A percentile compares a stretch with the other conserved stretches of the same genome.
Conservation (phyloP, 1,140 invertebrate species). For the Drosophila murphyi region DNA sequence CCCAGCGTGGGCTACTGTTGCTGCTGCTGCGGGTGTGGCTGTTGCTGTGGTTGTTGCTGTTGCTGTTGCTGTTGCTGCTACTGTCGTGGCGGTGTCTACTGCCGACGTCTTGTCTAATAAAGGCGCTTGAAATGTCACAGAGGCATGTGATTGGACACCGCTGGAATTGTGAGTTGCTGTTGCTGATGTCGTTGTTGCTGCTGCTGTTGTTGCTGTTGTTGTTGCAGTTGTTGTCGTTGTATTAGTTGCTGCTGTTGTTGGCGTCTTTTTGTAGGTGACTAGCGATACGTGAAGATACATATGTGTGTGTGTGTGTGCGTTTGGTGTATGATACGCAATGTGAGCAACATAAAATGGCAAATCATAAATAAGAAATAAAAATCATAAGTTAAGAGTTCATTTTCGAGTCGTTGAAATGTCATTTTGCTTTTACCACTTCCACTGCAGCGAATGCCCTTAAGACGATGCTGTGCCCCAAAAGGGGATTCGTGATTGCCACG, state of each 20-base stretch:
- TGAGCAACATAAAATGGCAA: slow-evolving; percentile 30
- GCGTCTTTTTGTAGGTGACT: slow-evolving; percentile 81
- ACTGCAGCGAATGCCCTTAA: slow-evolving; percentile 82
- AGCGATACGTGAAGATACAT: slow-evolving; percentile 47
- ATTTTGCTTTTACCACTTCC: slow-evolving; percentile 72
- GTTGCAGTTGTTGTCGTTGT: slow-evolving; percentile 25
- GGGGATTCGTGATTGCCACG: slow-evolving; percentile 42
- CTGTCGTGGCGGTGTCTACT: slow-evolving; percentile 24
- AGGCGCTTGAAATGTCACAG: slow-evolving; percentile 71
- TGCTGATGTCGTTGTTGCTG: slow-evolving; percentile 14
- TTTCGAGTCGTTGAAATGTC: background rate
- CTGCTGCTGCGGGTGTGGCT: slow-evolving; percentile 41
- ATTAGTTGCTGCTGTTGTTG: slow-evolving; percentile 42
- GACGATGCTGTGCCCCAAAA: slow-evolving; percentile 67
- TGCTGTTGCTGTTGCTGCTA: slow-evolving; percentile 19
- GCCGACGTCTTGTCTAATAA: slow-evolving; percentile 56
- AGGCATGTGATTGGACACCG: slow-evolving; percentile 60
- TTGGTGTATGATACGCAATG: slow-evolving; percentile 10
- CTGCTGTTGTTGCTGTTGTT: slow-evolving; percentile 31
- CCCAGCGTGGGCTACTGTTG: slow-evolving; percentile 44
- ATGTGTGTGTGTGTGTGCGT: slow-evolving; percentile 27
- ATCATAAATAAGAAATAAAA: slow-evolving; percentile 37
- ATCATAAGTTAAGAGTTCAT: slow-evolving; percentile 34
- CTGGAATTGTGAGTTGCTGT: slow-evolving; percentile 41
- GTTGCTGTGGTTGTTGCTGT: slow-evolving; percentile 24